A percentile compares a stretch with the other conserved stretches of the same genome.
Conservation (phyloP, 2,113 vertebrate species). For the Natator depressus region DNA sequence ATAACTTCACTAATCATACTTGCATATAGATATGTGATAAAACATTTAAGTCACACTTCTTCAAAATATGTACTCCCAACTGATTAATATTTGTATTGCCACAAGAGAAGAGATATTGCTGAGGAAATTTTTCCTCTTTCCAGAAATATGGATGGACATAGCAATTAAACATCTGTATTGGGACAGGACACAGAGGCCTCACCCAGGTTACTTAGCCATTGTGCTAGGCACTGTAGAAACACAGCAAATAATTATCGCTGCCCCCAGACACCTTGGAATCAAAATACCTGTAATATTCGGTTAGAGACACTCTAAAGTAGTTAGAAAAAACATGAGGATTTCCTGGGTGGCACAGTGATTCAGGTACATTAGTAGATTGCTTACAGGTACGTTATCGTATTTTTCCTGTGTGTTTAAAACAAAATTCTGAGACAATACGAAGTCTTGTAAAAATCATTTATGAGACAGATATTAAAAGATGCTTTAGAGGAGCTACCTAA, state of each 20-base stretch:
- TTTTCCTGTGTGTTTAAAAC: not conserved
- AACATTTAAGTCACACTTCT: not conserved
- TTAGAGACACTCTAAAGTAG: not conserved
- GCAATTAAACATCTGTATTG: not conserved
- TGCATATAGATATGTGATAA: not conserved
- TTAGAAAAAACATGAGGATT: not conserved
- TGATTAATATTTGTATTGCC: not conserved
- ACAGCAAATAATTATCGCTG: not conserved
- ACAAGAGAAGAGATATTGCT: not conserved
- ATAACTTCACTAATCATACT: not conserved
- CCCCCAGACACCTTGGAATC: not conserved
- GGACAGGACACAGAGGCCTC: not conserved
- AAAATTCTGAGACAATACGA: not conserved
- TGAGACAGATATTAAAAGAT: not conserved
- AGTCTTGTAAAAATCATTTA: not conserved
- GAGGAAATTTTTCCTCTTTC: not conserved
- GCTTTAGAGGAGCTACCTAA: not conserved
- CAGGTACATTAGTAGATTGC: not conserved
- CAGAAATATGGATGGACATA: not conserved
- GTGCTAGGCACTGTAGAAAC: not conserved
- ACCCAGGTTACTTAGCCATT: not conserved
- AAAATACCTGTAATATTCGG: not conserved
- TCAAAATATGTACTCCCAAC: not conserved
- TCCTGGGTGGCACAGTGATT: not conserved
- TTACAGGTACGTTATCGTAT: too few relatives aligned